These are phyloP conservation scores for Argynnis bischoffii DNA, from an alignment of 2,888 invertebrate genomes.

Conservation along the genomic window DNA sequence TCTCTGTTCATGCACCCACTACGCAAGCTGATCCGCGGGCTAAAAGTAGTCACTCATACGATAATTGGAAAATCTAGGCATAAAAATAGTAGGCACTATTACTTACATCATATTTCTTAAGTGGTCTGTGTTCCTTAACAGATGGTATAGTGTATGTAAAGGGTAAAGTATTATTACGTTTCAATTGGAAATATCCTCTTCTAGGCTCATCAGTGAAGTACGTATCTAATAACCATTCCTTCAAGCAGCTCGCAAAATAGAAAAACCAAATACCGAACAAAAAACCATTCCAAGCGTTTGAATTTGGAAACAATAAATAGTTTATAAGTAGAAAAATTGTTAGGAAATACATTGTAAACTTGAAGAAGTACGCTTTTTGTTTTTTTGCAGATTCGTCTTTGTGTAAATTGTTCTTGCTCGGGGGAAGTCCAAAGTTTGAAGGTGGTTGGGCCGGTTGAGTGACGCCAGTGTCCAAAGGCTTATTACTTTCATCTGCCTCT, in stretches of 20 bases:
- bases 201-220: slow-evolving; percentile 67
- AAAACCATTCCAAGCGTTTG: slow-evolving; percentile 72
- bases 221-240: slow-evolving; percentile 67
- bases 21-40: too few species aligned
- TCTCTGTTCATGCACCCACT: too few species aligned
- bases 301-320: slow-evolving; percentile 66
- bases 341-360: slow-evolving; percentile 66
- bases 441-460: slow-evolving; percentile 43
- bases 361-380: slow-evolving; percentile 58
- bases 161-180: slow-evolving; percentile 52
- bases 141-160: slow-evolving; percentile 82
- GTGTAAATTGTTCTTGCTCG: slow-evolving; percentile 58
- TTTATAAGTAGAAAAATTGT: slow-evolving; percentile 64
- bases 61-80: too few species aligned
- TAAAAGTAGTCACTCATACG: too few species aligned
- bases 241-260: slow-evolving; percentile 59
- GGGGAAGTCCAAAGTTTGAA: slow-evolving; percentile 58
- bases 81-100: too few species aligned
- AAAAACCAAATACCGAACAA: slow-evolving; percentile 72
- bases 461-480: slow-evolving; percentile 43
- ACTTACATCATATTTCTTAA: slow-evolving; percentile 82
- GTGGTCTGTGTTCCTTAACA: slow-evolving; percentile 83
- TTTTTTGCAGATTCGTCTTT: slow-evolving; percentile 40
- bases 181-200: slow-evolving; percentile 53
- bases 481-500: slow-evolving; percentile 45